Evolutionary conservation across 2,888 invertebrate species (phyloP).

Genomic region (Lasioglossum malachurum): DNA sequence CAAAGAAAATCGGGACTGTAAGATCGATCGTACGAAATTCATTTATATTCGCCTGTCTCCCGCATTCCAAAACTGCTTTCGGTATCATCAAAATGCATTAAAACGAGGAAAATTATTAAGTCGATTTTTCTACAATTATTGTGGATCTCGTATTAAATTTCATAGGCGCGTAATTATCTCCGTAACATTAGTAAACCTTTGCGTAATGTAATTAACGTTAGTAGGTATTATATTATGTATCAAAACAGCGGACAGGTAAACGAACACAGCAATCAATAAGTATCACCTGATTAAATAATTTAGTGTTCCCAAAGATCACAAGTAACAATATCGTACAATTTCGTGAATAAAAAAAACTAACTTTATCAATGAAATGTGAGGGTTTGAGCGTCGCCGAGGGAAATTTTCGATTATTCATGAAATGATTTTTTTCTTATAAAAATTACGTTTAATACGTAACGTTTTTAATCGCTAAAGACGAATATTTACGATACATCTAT

Average conservation of each 20-base stretch:
- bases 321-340: neutral
- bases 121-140: neutral
- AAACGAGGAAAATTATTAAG: neutral
- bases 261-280: neutral
- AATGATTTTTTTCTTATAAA: slow-evolving; percentile 1
- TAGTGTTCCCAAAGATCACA: neutral
- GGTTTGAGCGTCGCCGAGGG: neutral
- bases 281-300: neutral
- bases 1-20: slow-evolving; percentile 7
- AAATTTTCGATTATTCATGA: neutral
- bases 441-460: neutral
- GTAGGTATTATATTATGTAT: neutral
- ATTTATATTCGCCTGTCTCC: neutral
- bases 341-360: neutral
- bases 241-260: neutral
- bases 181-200: neutral
- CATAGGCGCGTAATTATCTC: neutral
- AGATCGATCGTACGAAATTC: neutral
- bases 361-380: neutral
- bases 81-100: neutral
- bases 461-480: neutral
- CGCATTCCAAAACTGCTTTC: neutral
- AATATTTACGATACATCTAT: slow-evolving; percentile 5
- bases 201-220: neutral
- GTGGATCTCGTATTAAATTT: neutral